Evolutionary conservation across 1,140 invertebrate genomes (phyloP).

Genomic region (Heliconius melpomene): DNA sequence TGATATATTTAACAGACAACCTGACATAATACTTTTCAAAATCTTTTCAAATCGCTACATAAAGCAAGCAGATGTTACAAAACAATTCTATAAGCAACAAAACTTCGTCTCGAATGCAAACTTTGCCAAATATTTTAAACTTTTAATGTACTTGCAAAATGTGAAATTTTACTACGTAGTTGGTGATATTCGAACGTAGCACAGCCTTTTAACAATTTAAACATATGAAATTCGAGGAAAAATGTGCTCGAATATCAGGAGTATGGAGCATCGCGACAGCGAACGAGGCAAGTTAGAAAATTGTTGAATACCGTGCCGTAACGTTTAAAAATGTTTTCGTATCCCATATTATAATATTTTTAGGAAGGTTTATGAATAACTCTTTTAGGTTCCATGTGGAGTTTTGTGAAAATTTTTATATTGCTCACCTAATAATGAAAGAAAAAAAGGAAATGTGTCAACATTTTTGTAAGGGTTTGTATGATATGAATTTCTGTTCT

Average conservation of each 20-base stretch:
- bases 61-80: too few species aligned
- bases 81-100: neutral
- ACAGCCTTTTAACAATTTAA: conserved; percentile 67
- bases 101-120: conserved; percentile 18
- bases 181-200: conserved; percentile 51
- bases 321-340: conserved; percentile 16
- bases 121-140: conserved; percentile 44
- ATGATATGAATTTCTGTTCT: too few species aligned
- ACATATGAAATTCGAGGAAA: conserved; percentile 56
- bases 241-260: conserved; percentile 49
- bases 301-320: conserved; percentile 27
- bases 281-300: conserved; percentile 40
- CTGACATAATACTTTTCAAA: too few species aligned
- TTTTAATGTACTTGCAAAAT: conserved; percentile 49
- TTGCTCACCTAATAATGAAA: neutral
- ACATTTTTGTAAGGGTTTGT: too few species aligned
- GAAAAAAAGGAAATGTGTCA: neutral
- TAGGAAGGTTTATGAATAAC: conserved; percentile 4
- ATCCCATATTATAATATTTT: conserved; percentile 1
- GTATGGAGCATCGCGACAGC: conserved; percentile 38
- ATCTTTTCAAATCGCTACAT: too few species aligned
- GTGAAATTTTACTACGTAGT: conserved; percentile 50
- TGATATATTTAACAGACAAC: too few species aligned
- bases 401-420: neutral
- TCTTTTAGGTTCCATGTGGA: neutral